phyloP scores from a whole-genome alignment of 92 coral and sea anemone species.

The Zoanthus gigantus region DNA sequence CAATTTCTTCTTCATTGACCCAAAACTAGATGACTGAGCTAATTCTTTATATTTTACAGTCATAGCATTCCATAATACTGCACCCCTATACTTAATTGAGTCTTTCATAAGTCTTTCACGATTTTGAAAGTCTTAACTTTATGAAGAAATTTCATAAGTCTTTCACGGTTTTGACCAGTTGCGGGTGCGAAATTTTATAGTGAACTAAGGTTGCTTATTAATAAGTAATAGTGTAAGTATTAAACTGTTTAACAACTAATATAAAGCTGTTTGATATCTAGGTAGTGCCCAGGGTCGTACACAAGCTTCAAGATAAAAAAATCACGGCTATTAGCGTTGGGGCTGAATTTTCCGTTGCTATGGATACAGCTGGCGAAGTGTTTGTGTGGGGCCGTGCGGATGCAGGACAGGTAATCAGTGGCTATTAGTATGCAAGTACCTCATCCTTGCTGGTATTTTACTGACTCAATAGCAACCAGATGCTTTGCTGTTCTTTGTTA shows the following conservation, averaged over 20 bases:
- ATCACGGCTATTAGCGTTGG: conserved; percentile 83
- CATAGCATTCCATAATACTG: too few relatives aligned
- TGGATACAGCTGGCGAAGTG: conserved; percentile 85
- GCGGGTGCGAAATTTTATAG: too few relatives aligned
- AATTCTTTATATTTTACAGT: too few relatives aligned
- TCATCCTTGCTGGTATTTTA: neutral
- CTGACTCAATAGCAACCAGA: neutral
- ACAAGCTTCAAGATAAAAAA: conserved; percentile 70
- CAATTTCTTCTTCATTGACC: too few relatives aligned
- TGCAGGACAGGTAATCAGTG: conserved; percentile 85
- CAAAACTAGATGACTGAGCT: too few relatives aligned
- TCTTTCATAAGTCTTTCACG: too few relatives aligned
- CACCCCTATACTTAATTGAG: too few relatives aligned
- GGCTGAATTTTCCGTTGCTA: conserved; percentile 95
- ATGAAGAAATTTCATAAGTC: too few relatives aligned
- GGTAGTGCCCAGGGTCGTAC: conserved; percentile 74
- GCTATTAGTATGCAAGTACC: neutral
- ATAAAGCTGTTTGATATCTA: conserved; percentile 2
- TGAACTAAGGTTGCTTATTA: too few relatives aligned
- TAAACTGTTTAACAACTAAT: neutral
- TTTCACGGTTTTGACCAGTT: too few relatives aligned
- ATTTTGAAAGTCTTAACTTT: too few relatives aligned
- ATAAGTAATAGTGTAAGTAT: too few relatives aligned
- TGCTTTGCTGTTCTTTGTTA: neutral
- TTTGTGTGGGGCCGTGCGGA: conserved; percentile 98